Evolutionary conservation across 1,140 invertebrate genomes (phyloP), one percentile per base, ranked within the genome.

Genomic region (Venturia canescens): DNA sequence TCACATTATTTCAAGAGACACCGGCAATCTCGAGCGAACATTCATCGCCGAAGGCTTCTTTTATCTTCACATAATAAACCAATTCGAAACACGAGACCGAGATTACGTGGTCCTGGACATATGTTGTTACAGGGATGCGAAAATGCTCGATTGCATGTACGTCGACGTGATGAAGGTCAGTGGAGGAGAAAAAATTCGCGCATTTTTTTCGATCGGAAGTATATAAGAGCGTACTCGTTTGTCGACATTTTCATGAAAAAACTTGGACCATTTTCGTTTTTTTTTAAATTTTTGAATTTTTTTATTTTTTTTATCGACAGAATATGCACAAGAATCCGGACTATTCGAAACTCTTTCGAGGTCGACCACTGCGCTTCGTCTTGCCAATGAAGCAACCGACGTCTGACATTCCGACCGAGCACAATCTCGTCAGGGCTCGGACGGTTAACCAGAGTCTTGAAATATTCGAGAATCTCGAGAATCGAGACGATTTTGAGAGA

Each of bases 1-100:
- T 84, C 94, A 96, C 82, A 90, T 97, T 0, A 90, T 98, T 1
- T 94, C 93, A 7, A 93, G 95, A 34, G 85, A 92, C 75, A 94
- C 92, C 31, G 95, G 95, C 2, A 90, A 93, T 84, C 83, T 94
- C 60, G 88, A 90, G 0, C 93, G 92, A 63, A 94, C 93, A 66
- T 96, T 94, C 87, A 87, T 94, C 26, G 93, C 96, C 0, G 95
- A 97, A 78, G 90, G 95, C 0, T 95, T 98, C 81, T 98, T 98
- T 87, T 97, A 95, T 84, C 93, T 98, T 3, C 98, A 98, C 87
- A 96, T 97, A 44, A 97, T 98, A 75, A 98, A 98, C 91, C 94
- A 96, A 74, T 98, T 95, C 87, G 97, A 97, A 87, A 91, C 92
- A 69, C 83, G 87, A 16, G 94, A 95, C 63, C 92, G 93, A n/a